Evolutionary conservation across 2,113 vertebrate species (phyloP), one percentile per base, ranked within the genome.

Genomic region (Rhinoptilus africanus): DNA sequence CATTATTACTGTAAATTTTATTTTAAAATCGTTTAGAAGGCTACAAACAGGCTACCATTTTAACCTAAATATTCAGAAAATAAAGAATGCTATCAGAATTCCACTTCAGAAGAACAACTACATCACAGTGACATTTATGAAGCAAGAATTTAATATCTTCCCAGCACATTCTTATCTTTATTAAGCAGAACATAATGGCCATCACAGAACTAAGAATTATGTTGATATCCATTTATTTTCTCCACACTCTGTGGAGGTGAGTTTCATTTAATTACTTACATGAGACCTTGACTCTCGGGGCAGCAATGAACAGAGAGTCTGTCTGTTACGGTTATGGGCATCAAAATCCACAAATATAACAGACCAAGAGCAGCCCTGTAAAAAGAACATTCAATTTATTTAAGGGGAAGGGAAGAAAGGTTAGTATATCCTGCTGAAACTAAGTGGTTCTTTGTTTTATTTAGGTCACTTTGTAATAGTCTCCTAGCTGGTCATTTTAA

Each of bases 261-360:
- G 76, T 79, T 86, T 63, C 9, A n/a, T 43, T 62, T 59, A 74
- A 56, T 75, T 84, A 98, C 99, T 99, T 97, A 99, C 99, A 59
- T 99, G 99, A 77, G 99, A 99, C 92, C 99, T 98, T 48, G 99
- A 99, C 97, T 99, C 99, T 85, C 99, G 97, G 50, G 99, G 99
- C 53, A 99, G 98, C 73, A 99, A 91, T 3, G 99, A 99, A 84
- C 98, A 99, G 66, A 99, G 96, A 4, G 99, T 99, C 94, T 99
- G 99, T 47, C 99, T 97, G 97, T 99, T 99, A 78, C 99, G 98
- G 97, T 99, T 99, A 96, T 99, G 99, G 92, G 99, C 99, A 79
- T 99, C 99, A 22, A 99, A 98, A 97, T 99, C 99, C 98, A 99
- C 99, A 97, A 99, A 99, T 97, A 99, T 99, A 92, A 99, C 99